Base-by-base conservation (phyloP, 2,113 vertebrate genomes). In the Daboia siamensis region DNA sequence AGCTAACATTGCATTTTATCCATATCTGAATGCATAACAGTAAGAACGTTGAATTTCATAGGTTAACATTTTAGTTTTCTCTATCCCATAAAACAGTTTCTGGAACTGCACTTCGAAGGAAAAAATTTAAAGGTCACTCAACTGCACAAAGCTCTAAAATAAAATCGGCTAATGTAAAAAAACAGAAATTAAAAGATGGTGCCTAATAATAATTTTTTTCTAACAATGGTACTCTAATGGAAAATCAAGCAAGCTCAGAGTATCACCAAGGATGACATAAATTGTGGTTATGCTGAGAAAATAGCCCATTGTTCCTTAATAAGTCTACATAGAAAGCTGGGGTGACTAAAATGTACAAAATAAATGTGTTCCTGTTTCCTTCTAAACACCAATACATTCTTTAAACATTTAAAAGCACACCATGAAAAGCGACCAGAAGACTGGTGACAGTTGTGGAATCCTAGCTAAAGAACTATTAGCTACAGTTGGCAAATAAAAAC, bases 401-500 rank as follows among this genome's bases (percentile, higher is more conserved):
- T 52, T 93, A 93, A 91, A 26, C 93, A 94, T 91, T 95, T 93
- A 94, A 95, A 97, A 95, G 93, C 5, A 90, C 57, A 93, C 74
- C 5, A 51, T 86, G 48, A 59, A 91, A 95, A 95, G 89, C 26
- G 90, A 96, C 56, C 48, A 94, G 93, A 95, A 95, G 94, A 93
- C 93, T 86, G 94, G 88, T 55, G 96, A 97, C 89, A 92, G 11
- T 96, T 95, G 90, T n/a, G 95, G 93, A 94, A 54, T 92, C 90
- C 51, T 92, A 86, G 74, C 24, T 96, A 97, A 96, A 94, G 94
- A 90, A 90, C 74, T 95, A 59, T 94, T 95, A 96, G 94, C 91
- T 95, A 88, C 93, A 94, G 93, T 94, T 96, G 97, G 97, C 97
- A 98, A 98, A 98, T 97, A 98, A 98, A 98, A 97, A 98, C 97